Base-by-base conservation (phyloP, 2,797 vertebrate genomes). In the Balearica regulorum region DNA sequence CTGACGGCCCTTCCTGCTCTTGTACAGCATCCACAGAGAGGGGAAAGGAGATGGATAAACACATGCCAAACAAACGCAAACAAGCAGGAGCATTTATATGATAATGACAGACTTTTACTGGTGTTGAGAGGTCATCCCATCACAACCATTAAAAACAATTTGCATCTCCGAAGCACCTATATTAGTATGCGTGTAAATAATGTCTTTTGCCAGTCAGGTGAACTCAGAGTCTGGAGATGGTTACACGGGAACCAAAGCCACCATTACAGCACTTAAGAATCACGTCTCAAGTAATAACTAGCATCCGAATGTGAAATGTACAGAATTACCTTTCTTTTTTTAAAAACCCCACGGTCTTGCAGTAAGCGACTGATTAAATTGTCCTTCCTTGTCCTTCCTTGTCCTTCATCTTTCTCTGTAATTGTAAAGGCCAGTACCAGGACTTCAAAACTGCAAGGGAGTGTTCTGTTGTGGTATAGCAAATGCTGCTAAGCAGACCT, bases 51-150 rank as follows among this genome's bases (percentile, higher is more conserved):
- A 28, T 13, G 68, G 87, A 84, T 39, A 48, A 91, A 78, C 57
- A 26, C 49, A 13, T 26, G 44, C 58, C 37, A 78, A 84, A 83
- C 64, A 87, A 70, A 72, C 0, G 2, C 78, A 80, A 75, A 82
- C 44, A 79, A 89, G 69, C 41, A 1, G 68, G 64, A 95, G 68
- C 72, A 28, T 97, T 97, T 95, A 41, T 94, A 24, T 93, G 96
- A 73, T 96, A 94, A 96, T 97, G 95, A 94, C 92, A 92, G 91
- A 92, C 81, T 96, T 96, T 78, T 93, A 49, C 94, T 95, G 96
- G 91, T 88, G 89, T 85, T 35, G 79, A 94, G 94, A 96, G 96
- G 96, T 96, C 94, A 87, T 77, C 93, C 96, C 94, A 91, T 92
- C 97, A 92, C 92, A 97, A 77, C 89, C 55, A 87, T 33, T 89